Conservation (phyloP, 1,140 invertebrate genomes). For the Bicyclus anynana region DNA sequence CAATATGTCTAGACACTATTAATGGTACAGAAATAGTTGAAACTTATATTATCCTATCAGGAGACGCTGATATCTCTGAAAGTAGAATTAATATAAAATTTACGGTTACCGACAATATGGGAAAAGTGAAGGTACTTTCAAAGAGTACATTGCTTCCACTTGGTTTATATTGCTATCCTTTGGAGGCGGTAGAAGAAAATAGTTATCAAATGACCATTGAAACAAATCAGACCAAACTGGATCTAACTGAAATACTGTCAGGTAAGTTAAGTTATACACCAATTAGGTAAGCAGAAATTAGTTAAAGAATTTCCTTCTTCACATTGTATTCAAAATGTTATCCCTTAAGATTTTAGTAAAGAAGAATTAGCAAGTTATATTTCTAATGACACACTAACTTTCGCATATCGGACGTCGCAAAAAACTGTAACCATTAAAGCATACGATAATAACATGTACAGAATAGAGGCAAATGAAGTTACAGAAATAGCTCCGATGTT, state of each 20-base stretch:
- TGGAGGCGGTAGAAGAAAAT: constrained; percentile 27
- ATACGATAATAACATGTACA: constrained; percentile 33
- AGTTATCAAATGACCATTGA: constrained; percentile 38
- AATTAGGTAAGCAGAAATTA: background rate
- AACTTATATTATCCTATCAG: constrained; percentile 46
- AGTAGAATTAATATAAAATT: constrained; percentile 47
- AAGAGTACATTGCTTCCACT: constrained; percentile 46
- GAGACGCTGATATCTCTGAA: constrained; percentile 41
- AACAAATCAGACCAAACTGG: constrained; percentile 36
- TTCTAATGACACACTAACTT: constrained; percentile 32
- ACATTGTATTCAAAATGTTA: background rate
- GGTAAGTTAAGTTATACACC: constrained; percentile 30
- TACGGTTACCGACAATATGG: constrained; percentile 46
- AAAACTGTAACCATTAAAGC: constrained; percentile 44
- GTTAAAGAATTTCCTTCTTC: background rate
- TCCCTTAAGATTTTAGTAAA: constrained; percentile 45
- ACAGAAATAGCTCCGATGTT: constrained; percentile 47
- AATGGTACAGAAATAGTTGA: constrained; percentile 65
- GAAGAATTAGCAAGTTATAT: constrained; percentile 39
- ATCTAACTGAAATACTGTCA: constrained; percentile 52
- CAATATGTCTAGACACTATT: constrained; percentile 50
- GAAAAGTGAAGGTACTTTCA: constrained; percentile 45
- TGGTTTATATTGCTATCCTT: constrained; percentile 45
- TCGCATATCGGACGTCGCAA: constrained; percentile 44
- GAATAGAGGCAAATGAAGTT: constrained; percentile 48